These are phyloP conservation scores for Pangasius sanitwongsei DNA, from an alignment of 2,797 vertebrate genomes.

Conservation along the genomic window DNA sequence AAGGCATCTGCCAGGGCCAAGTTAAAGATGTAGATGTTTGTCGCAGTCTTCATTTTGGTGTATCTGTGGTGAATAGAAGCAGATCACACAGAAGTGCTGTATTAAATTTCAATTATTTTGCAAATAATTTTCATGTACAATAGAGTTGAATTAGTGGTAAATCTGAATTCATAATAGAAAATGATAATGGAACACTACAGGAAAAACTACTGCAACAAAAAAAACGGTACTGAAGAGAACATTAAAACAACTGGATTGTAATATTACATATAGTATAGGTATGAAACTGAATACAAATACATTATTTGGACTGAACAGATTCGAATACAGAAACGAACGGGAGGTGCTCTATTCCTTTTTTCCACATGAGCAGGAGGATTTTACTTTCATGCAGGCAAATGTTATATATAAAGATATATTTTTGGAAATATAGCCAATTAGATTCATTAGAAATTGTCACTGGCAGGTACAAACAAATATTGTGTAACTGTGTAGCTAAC, in stretches of 20 bases:
- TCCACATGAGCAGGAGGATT: neutral
- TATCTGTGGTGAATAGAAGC: constrained; percentile 76
- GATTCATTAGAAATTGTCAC: neutral
- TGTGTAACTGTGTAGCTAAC: neutral
- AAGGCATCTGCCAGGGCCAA: constrained; percentile 93
- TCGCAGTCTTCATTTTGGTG: constrained; percentile 99
- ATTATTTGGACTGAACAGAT: neutral
- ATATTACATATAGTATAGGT: neutral
- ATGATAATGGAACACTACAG: neutral
- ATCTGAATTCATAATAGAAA: neutral
- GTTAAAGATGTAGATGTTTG: constrained; percentile 99
- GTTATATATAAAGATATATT: neutral
- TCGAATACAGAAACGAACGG: neutral
- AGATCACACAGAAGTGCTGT: neutral
- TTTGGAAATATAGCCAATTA: neutral
- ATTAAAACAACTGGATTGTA: neutral
- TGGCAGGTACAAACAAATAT: neutral
- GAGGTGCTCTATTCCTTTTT: neutral
- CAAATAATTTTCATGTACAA: neutral
- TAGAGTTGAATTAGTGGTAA: neutral
- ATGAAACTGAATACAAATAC: neutral
- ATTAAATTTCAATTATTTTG: neutral
- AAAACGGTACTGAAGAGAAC: neutral
- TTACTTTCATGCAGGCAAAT: neutral
- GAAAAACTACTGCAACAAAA: no score